phyloP scores from a whole-genome alignment of 1,140 invertebrate species.

The Diorhabda carinulata region DNA sequence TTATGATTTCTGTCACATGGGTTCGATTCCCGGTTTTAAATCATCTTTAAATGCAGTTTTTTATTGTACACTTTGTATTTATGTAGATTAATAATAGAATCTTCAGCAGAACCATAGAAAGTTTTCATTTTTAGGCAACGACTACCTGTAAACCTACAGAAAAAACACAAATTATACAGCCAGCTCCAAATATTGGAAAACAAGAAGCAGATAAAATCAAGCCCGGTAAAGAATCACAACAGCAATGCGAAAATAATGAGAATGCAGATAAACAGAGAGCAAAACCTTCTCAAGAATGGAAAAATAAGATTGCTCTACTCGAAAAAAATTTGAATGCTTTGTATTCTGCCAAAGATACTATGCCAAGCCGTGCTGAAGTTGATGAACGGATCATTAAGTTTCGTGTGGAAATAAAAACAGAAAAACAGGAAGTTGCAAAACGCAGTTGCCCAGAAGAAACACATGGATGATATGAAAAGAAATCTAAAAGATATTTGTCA shows the following conservation, averaged over 20 bases:
- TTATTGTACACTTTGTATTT: slow-evolving; percentile 10
- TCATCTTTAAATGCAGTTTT: background rate
- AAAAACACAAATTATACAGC: slow-evolving; percentile 3
- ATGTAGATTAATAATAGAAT: slow-evolving; percentile 5
- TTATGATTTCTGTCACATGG: background rate
- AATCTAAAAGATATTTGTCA: slow-evolving; percentile 29
- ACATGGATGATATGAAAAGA: slow-evolving; percentile 27
- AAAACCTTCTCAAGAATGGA: no score
- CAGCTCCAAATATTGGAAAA: slow-evolving; percentile 15
- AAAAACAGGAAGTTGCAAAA: slow-evolving; percentile 15
- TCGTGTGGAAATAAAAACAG: slow-evolving; percentile 7
- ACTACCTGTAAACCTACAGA: slow-evolving; percentile 5
- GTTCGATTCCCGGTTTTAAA: background rate
- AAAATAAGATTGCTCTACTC: no score
- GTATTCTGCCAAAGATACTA: slow-evolving; percentile 27
- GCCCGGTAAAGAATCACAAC: background rate
- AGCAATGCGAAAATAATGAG: no score
- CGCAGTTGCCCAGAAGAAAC: slow-evolving; percentile 22
- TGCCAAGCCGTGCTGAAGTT: slow-evolving; percentile 33
- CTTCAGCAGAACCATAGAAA: background rate
- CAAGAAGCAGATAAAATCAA: slow-evolving; percentile 5
- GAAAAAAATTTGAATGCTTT: no score
- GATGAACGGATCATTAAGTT: slow-evolving; percentile 19
- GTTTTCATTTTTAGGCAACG: slow-evolving; percentile 6
- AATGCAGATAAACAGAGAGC: no score